Evolutionary conservation across 1,140 invertebrate species (phyloP).

Genomic region (Zaprionus africanus): DNA sequence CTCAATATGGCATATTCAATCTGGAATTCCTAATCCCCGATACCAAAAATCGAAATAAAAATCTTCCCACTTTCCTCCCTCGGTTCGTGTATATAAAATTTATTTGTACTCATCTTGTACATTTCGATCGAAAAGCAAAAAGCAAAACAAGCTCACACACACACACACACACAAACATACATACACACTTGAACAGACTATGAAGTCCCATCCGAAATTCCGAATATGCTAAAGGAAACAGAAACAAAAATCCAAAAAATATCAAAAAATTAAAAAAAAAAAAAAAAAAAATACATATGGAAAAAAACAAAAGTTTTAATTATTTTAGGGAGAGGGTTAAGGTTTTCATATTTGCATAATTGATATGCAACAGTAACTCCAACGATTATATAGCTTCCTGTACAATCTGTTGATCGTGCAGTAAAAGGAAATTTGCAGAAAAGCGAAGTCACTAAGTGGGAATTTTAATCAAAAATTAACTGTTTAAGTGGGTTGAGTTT

Average conservation of each 20-base stretch:
- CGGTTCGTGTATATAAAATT: slow-evolving; percentile 39
- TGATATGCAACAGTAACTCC: no score
- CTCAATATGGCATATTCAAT: slow-evolving; percentile 17
- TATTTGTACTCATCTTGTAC: slow-evolving; percentile 34
- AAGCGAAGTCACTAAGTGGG: no score
- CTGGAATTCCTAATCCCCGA: neutral
- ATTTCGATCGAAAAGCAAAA: slow-evolving; percentile 34
- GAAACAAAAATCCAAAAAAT: slow-evolving; percentile 22
- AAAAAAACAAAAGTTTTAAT: neutral
- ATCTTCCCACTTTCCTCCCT: neutral
- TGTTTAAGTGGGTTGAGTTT: no score
- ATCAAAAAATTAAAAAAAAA: slow-evolving; percentile 51
- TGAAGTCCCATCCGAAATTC: slow-evolving; percentile 5
- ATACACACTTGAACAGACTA: neutral
- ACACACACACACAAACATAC: neutral
- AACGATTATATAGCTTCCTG: neutral
- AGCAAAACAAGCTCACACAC: slow-evolving; percentile 4
- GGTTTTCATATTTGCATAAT: neutral
- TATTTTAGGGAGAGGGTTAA: neutral
- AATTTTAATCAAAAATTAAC: no score
- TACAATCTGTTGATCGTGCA: neutral
- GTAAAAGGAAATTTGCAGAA: no score
- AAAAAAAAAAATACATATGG: slow-evolving; percentile 65
- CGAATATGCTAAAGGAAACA: slow-evolving; percentile 20
- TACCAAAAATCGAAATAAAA: neutral